A percentile compares a stretch with the other conserved stretches of the same genome.
phyloP scores from a whole-genome alignment of 2,113 vertebrate genomes.

The Cyphomyrus discorhynchus region DNA sequence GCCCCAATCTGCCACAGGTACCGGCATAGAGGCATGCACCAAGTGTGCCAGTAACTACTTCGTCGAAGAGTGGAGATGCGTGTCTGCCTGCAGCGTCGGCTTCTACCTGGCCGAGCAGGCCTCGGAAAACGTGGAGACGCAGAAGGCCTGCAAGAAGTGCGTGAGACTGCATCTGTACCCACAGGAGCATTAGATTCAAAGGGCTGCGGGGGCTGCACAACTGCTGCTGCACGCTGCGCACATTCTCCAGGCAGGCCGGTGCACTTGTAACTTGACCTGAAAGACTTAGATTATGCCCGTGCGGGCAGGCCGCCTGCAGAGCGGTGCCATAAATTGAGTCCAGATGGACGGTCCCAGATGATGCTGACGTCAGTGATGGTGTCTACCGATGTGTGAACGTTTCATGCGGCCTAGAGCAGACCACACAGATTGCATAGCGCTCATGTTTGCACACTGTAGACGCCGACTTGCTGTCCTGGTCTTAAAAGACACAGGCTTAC shows the following conservation, averaged over 20 bases:
- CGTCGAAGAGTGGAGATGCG: slow-evolving; percentile 88
- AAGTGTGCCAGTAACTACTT: slow-evolving; percentile 80
- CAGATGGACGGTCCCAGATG: background rate
- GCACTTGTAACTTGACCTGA: background rate
- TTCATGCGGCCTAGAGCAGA: background rate
- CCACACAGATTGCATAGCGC: background rate
- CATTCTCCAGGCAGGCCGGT: background rate
- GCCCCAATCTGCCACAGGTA: slow-evolving; percentile 57
- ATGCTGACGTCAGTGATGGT: background rate
- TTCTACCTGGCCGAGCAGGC: slow-evolving; percentile 77
- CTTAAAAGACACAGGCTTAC: background rate
- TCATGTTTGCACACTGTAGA: background rate
- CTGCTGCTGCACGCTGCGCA: background rate
- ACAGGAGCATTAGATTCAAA: background rate
- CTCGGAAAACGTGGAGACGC: slow-evolving; percentile 67
- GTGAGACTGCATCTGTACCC: slow-evolving; percentile 32
- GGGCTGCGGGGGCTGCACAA: background rate
- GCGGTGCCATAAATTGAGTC: background rate
- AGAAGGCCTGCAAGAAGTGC: slow-evolving; percentile 83
- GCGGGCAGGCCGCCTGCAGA: no score
- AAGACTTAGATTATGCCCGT: background rate
- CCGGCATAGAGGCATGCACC: slow-evolving; percentile 80
- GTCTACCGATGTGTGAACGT: background rate
- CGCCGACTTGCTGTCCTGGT: background rate
- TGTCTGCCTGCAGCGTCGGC: slow-evolving; percentile 72